Evolutionary conservation across 2,888 invertebrate genomes (phyloP), one percentile per base, ranked within the genome.

Genomic region (Cephus pygmeus): DNA sequence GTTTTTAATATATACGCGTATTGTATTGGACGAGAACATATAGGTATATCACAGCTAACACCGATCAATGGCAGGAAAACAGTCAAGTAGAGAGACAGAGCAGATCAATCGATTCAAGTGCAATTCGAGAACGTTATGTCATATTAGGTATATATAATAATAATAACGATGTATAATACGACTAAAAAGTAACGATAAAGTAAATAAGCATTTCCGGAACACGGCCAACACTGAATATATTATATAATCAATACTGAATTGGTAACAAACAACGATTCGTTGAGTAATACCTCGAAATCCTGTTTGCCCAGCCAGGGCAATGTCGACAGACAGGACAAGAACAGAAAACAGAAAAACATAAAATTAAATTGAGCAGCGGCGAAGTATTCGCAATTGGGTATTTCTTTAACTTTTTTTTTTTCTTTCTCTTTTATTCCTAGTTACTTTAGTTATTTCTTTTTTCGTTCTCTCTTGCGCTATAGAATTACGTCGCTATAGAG

Each of bases 281-380:
- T 90, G 88, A 87, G 86, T 88, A 90, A 93, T 96, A 96, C 96
- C 96, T 96, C 96, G 94, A 96, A 96, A 94, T 96, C 96, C 96
- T 95, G 94, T 92, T 93, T 93, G 93, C 93, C 93, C 94, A 93
- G 93, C 93, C 93, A 93, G 89, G 88, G 88, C 92, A 93, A 92
- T 93, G 94, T 93, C 92, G 92, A 93, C 94, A 94, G 94, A 94
- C 93, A 93, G 93, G 93, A 93, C 93, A 93, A 94, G 93, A 92
- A 94, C 94, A 95, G 93, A 94, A 93, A 94, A 93, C 93, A 94
- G 93, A 94, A 93, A 93, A 92, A 90, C 85, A 89, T 85, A 89
- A 88, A 90, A 89, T 90, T 89, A 89, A 88, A 85, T 82, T 86
- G 81, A 81, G 80, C 82, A 34, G 71, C 71, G 31, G 34, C 71